Percentiles rank a stretch among this genome's conserved stretches.
Evolutionary conservation across 1,140 invertebrate genomes (phyloP).

Genomic region (Caenorhabditis remanei): DNA sequence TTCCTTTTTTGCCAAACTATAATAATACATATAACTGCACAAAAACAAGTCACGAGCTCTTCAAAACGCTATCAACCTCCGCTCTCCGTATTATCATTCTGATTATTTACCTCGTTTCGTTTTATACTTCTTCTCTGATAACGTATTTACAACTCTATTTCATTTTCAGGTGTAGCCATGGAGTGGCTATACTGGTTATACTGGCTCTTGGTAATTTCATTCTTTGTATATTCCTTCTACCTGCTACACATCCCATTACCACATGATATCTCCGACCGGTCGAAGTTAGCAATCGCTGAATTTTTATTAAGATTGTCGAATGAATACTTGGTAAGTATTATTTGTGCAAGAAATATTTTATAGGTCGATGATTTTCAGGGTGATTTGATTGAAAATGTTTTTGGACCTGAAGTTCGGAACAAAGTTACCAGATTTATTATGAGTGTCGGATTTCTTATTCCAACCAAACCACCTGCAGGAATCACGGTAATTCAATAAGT

Average conservation of each 20-base stretch:
- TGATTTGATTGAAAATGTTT: slow-evolving; percentile 70
- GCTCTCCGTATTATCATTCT: neutral
- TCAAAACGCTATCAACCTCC: neutral
- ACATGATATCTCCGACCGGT: slow-evolving; percentile 70
- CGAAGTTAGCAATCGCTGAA: slow-evolving; percentile 72
- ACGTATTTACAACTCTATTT: neutral
- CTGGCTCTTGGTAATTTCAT: slow-evolving; percentile 66
- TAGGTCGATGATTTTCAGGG: slow-evolving; percentile 64
- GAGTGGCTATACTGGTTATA: slow-evolving; percentile 57
- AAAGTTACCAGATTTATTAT: slow-evolving; percentile 70
- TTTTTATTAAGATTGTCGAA: slow-evolving; percentile 72
- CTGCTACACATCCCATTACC: slow-evolving; percentile 72
- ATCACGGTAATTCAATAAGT: neutral
- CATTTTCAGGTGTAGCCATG: slow-evolving; percentile 45
- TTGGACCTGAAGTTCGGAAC: slow-evolving; percentile 70
- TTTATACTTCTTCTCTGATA: neutral
- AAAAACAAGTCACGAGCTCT: neutral
- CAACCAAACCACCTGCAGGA: slow-evolving; percentile 57
- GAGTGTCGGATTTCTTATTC: slow-evolving; percentile 68
- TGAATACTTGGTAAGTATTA: slow-evolving; percentile 71
- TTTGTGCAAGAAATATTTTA: neutral
- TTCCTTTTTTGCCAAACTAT: too few relatives aligned
- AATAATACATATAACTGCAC: neutral
- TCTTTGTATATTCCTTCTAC: slow-evolving; percentile 68
- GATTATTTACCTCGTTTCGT: neutral